Percentiles rank a stretch among this genome's conserved stretches.
phyloP scores from a whole-genome alignment of 2,888 invertebrate species.

The Theretra japonica region DNA sequence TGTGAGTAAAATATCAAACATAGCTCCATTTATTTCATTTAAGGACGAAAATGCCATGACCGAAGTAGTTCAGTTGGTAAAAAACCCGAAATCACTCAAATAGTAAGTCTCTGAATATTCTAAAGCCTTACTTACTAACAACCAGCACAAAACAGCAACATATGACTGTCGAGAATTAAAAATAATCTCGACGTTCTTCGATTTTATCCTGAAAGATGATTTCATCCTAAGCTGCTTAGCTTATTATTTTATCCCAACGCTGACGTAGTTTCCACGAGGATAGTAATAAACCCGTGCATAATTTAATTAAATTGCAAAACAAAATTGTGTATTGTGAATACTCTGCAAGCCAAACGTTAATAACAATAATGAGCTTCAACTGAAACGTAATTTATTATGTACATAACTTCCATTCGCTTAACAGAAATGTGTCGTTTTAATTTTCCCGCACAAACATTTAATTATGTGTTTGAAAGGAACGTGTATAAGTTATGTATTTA shows the following conservation, averaged over 20 bases:
- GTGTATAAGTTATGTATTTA: background rate
- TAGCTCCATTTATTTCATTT: no score
- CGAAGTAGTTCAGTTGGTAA: no score
- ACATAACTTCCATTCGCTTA: background rate
- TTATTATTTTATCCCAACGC: background rate
- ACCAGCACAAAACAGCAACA: no score
- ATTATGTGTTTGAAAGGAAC: conserved; percentile 13
- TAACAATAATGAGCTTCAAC: background rate
- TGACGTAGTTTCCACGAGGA: background rate
- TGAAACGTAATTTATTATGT: conserved; percentile 1
- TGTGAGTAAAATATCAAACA: no score
- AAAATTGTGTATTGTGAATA: background rate
- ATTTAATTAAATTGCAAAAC: conserved; percentile 5
- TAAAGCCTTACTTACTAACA: no score
- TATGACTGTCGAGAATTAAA: no score
- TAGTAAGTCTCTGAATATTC: no score
- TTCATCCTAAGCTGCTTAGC: background rate
- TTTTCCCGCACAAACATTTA: background rate
- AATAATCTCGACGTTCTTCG: no score
- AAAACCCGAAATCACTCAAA: no score
- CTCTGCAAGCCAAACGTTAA: background rate
- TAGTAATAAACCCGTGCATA: background rate
- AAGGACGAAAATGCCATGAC: no score
- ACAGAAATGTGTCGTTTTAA: background rate
- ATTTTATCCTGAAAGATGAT: no score